Evolutionary conservation across 2,888 invertebrate genomes (phyloP), one percentile per base, ranked within the genome.

Genomic region (Ypsolopha scabrella): DNA sequence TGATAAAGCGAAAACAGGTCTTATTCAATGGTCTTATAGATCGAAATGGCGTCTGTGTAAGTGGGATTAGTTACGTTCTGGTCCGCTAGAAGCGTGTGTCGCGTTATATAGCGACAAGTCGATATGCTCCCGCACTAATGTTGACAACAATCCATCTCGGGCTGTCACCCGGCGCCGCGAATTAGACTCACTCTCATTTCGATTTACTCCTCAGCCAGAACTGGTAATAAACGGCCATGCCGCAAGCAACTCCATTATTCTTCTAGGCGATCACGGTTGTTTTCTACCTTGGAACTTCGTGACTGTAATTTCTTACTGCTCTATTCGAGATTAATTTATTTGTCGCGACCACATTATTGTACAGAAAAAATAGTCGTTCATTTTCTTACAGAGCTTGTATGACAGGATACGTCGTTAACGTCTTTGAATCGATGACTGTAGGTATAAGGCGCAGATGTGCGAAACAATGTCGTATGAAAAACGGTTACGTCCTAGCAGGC

Each of bases 121-220:
- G 76, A 78, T 78, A 75, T 76, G 79, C 75, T 75, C 76, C 75
- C 79, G 80, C 80, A 78, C 75, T 81, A 81, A 79, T 82, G 81
- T 81, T 82, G 81, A 80, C 81, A 77, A 82, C 75, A 77, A 83
- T 83, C 79, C 75, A 82, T 83, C 83, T 82, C 76, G 68, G 63
- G 65, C 73, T 80, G 82, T 81, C 82, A 77, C 67, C 63, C 75
- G 79, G 76, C 80, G 80, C 76, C 80, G 80, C 72, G 80, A 77
- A 80, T 83, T 73, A 78, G 72, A 72, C 75, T 77, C 80, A 76
- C 75, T 81, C 78, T 78, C 80, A 80, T 81, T 85, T 83, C 80
- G 80, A 85, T 85, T 83, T 79, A 75, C 71, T 72, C 67, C 62
- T 72, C 67, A 63, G 66, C 68, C 70, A 68, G 65, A 58, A 61